Conservation (phyloP, 2,113 vertebrate species). For the Xerus inauris region DNA sequence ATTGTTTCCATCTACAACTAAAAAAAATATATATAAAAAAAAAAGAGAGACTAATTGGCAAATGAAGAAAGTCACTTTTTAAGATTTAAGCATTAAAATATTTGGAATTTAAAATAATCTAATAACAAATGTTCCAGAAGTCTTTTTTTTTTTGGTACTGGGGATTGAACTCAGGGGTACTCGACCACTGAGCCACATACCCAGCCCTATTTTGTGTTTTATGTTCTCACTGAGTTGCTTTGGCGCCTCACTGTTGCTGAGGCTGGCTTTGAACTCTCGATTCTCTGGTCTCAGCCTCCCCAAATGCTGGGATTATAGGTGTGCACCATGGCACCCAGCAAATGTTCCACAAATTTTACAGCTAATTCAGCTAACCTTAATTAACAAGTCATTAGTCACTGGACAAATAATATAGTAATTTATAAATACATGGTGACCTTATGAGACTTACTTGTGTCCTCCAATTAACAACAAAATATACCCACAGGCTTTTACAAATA, state of each 20-base stretch:
- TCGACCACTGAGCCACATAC: too few species aligned
- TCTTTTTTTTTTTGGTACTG: too few species aligned
- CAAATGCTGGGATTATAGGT: too few species aligned
- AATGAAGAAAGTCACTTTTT: constrained; percentile 21
- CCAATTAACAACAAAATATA: constrained; percentile 17
- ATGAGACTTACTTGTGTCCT: neutral
- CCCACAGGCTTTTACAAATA: constrained; percentile 20
- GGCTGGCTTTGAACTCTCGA: too few species aligned
- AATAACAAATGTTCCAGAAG: neutral
- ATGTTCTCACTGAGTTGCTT: too few species aligned
- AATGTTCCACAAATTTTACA: constrained; percentile 2
- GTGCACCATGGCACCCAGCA: too few species aligned
- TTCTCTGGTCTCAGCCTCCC: too few species aligned
- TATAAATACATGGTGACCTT: neutral
- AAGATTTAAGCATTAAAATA: constrained; percentile 40
- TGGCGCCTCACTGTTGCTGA: too few species aligned
- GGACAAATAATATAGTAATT: constrained; percentile 11
- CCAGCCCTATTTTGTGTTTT: too few species aligned
- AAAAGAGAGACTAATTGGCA: neutral
- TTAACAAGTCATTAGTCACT: constrained; percentile 34
- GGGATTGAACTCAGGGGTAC: too few species aligned
- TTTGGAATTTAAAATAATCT: constrained; percentile 44
- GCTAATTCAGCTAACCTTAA: constrained; percentile 38
- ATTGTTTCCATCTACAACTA: too few species aligned
- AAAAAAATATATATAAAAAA: too few species aligned